Percentiles rank a stretch among this genome's conserved stretches.
phyloP scores from a whole-genome alignment of 1,140 invertebrate genomes.

The Spodoptera frugiperda region DNA sequence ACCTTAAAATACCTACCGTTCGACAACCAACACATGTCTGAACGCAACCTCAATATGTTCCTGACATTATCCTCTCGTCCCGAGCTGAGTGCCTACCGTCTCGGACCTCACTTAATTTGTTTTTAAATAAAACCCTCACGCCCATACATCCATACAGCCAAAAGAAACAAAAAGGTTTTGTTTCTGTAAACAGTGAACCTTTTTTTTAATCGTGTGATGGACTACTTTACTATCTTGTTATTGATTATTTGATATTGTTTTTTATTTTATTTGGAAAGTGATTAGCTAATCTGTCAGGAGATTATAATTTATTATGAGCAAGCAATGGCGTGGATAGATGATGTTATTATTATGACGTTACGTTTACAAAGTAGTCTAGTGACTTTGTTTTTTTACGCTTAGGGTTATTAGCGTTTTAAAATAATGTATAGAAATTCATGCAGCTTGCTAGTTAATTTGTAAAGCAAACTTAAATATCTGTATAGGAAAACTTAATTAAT shows the following conservation, averaged over 20 bases:
- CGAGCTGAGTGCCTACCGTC: conserved; percentile 54
- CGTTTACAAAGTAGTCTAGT: no score
- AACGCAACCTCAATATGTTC: conserved; percentile 31
- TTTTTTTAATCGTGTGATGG: conserved; percentile 27
- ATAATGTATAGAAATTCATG: no score
- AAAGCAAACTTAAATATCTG: no score
- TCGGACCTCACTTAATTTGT: conserved; percentile 58
- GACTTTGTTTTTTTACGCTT: no score
- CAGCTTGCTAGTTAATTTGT: no score
- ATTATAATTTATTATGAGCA: not conserved
- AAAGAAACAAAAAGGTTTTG: conserved; percentile 29
- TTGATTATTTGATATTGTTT: not conserved
- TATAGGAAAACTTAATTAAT: no score
- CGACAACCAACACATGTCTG: not conserved
- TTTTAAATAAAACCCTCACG: conserved; percentile 62
- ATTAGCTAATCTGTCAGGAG: not conserved
- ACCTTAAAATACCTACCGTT: not conserved
- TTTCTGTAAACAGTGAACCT: conserved; percentile 24
- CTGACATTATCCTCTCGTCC: conserved; percentile 52
- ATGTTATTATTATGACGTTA: no score
- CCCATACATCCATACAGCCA: conserved; percentile 11
- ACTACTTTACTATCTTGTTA: not conserved
- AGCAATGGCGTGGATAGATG: not conserved
- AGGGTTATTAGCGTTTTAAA: no score
- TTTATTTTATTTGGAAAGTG: not conserved